These are phyloP conservation scores for Aplochiton taeniatus DNA, from an alignment of 2,797 vertebrate species.

Conservation along the genomic window DNA sequence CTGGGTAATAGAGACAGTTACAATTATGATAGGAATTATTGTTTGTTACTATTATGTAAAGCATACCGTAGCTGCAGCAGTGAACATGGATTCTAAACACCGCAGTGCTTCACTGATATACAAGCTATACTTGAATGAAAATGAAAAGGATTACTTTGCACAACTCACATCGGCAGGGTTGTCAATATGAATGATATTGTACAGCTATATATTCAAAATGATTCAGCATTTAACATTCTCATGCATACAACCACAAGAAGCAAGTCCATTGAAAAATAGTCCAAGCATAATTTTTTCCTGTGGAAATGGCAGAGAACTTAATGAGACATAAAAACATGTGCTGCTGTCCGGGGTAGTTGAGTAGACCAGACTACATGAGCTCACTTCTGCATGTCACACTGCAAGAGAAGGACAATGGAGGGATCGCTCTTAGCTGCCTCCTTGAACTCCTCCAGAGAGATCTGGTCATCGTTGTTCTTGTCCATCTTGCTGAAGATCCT, in stretches of 20 bases:
- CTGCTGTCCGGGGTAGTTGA: conserved; percentile 87
- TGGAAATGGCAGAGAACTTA: conserved; percentile 95
- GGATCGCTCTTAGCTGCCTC: conserved; percentile 96
- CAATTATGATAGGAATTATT: conserved; percentile 86
- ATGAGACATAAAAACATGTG: conserved; percentile 92
- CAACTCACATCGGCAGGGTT: conserved; percentile 85
- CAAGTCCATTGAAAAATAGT: conserved; percentile 99
- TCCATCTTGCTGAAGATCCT: conserved; percentile 99
- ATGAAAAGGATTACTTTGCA: conserved; percentile 86
- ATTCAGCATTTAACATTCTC: conserved; percentile 99
- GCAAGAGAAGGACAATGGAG: conserved; percentile 95
- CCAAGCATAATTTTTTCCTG: conserved; percentile 87
- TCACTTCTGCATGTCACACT: conserved; percentile 99
- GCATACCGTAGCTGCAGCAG: conserved; percentile 87
- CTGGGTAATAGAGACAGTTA: conserved; percentile 86
- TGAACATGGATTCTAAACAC: conserved; percentile 92
- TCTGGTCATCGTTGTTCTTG: conserved; percentile 99
- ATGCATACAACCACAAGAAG: conserved; percentile 99
- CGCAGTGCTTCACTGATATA: conserved; percentile 87
- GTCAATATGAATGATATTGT: conserved; percentile 85
- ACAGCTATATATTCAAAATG: conserved; percentile 89
- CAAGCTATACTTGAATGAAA: conserved; percentile 84
- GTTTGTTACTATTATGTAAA: conserved; percentile 86
- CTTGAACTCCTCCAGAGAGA: conserved; percentile 96
- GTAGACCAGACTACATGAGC: conserved; percentile 50